Evolutionary conservation across 2,797 vertebrate genomes (phyloP).

Genomic region (Pyrocephalus nanus): DNA sequence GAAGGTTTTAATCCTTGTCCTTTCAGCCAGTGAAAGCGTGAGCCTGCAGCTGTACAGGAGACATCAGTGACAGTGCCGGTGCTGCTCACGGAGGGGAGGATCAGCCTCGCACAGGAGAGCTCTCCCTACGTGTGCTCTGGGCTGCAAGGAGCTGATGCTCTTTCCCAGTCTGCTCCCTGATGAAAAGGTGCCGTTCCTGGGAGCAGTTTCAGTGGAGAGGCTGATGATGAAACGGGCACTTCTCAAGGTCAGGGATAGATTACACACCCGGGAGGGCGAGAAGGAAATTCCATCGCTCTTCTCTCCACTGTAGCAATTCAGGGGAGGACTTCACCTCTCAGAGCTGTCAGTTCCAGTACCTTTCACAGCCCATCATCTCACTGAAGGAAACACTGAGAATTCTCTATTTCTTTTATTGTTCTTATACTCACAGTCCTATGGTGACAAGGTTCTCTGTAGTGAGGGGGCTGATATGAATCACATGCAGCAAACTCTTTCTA

Average conservation of each 20-base stretch:
- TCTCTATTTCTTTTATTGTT: not conserved
- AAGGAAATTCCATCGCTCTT: not conserved
- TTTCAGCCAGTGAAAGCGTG: not conserved
- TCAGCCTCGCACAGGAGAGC: not conserved
- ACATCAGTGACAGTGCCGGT: not conserved
- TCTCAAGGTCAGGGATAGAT: constrained; percentile 23
- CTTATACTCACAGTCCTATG: not conserved
- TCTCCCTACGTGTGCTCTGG: not conserved
- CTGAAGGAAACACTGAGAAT: not conserved
- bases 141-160: not conserved
- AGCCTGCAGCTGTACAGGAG: not conserved
- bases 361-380: not conserved
- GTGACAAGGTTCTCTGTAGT: not conserved
- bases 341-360: not conserved
- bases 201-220: not conserved
- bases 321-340: not conserved
- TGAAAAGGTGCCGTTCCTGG: not conserved
- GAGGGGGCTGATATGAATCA: not conserved
- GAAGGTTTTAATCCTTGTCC: not conserved
- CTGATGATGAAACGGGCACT: not conserved
- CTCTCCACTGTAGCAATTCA: not conserved
- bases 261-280: not conserved
- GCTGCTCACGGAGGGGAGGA: not conserved
- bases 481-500: not conserved
- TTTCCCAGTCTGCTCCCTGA: not conserved